These are phyloP conservation scores for Lepidurus packardi DNA, from an alignment of 1,140 invertebrate genomes.

Conservation along the genomic window DNA sequence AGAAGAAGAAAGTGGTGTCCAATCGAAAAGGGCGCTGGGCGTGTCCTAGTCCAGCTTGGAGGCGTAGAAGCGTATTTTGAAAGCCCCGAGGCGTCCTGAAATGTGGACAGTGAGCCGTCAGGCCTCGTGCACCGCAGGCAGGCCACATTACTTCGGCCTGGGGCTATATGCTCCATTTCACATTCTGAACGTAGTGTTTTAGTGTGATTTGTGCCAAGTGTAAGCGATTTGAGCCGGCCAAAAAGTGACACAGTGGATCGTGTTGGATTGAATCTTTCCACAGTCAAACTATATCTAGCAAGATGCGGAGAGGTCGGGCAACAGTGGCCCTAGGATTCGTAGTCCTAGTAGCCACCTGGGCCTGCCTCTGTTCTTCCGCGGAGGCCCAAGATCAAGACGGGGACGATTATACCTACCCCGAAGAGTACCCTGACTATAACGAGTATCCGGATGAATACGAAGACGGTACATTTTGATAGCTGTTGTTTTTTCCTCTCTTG, in stretches of 20 bases:
- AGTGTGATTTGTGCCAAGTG: constrained; percentile 15
- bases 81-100: constrained; percentile 13
- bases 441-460: constrained; percentile 29
- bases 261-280: neutral
- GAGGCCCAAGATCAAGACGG: constrained; percentile 35
- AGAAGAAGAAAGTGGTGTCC: neutral
- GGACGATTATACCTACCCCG: constrained; percentile 36
- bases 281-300: neutral
- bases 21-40: neutral
- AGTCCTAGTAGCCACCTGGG: constrained; percentile 26
- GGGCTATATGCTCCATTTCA: neutral
- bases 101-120: constrained; percentile 20
- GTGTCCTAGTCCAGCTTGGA: neutral
- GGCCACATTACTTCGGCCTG: neutral
- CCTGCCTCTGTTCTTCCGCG: constrained; percentile 25
- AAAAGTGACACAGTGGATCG: neutral
- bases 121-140: constrained; percentile 10
- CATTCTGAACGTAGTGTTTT: neutral
- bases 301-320: neutral
- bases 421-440: constrained; percentile 30
- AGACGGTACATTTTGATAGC: constrained; percentile 15
- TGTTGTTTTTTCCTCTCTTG: neutral
- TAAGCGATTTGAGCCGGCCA: neutral
- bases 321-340: constrained; percentile 22
- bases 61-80: constrained; percentile 16